These are phyloP conservation scores for Diplosoma virens DNA, from an alignment of 23 tunicate genomes.

Conservation along the genomic window DNA sequence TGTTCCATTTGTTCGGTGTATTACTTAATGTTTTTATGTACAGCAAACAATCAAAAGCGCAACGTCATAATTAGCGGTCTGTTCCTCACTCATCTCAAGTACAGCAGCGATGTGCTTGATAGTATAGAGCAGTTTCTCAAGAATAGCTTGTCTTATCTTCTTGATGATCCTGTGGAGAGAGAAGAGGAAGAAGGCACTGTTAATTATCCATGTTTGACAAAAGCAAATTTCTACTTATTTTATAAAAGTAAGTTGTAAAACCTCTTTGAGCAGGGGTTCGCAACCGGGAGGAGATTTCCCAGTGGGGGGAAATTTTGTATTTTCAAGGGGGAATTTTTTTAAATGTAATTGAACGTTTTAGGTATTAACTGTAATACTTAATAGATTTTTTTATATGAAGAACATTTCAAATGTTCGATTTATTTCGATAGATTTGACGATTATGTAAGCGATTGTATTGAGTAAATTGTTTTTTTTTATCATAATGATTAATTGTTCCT, in stretches of 20 bases:
- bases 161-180: slow-evolving; percentile 13
- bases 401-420: too few relatives aligned
- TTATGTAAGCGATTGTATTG: too few relatives aligned
- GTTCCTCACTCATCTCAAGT: slow-evolving; percentile 43
- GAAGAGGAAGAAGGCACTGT: slow-evolving; percentile 22
- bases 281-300: too few relatives aligned
- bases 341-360: too few relatives aligned
- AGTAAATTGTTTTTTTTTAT: too few relatives aligned
- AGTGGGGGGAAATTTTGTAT: too few relatives aligned
- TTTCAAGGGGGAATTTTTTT: too few relatives aligned
- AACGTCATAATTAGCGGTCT: slow-evolving; percentile 25
- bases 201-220: slow-evolving; percentile 53
- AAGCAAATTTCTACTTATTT: slow-evolving; percentile 52
- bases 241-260: slow-evolving; percentile 44
- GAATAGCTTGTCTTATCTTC: slow-evolving; percentile 41
- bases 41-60: slow-evolving; percentile 10
- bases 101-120: slow-evolving; percentile 52
- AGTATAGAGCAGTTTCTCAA: slow-evolving; percentile 56
- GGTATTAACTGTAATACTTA: too few relatives aligned
- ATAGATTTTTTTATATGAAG: too few relatives aligned
- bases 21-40: background rate
- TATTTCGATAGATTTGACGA: too few relatives aligned
- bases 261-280: too few relatives aligned
- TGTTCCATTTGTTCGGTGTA: background rate
- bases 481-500: too few relatives aligned